Base-by-base conservation (phyloP, 2,113 vertebrate species). In the Eurypyga helias region DNA sequence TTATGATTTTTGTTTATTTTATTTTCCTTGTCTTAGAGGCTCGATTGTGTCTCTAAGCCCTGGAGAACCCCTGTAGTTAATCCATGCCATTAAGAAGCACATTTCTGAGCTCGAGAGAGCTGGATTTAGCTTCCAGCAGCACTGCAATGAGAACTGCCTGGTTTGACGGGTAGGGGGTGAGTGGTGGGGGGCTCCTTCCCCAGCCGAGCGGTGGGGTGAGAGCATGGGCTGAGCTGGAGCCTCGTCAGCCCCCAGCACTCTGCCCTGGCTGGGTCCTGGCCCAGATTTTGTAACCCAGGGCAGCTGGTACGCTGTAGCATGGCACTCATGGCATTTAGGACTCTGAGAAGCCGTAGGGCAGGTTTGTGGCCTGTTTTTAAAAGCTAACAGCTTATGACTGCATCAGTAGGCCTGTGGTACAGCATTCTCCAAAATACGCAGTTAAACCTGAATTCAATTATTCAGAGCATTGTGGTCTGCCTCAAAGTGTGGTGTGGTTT, bases 221-320 rank as follows among this genome's bases (percentile, higher is more conserved):
- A 51, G 48, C 0, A 0, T 3, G 3, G 64, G 48, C 33, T 72
- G 79, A 16, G 11, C 31, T 0, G 0, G 81, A 31, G 21, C 28
- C 1, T 1, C 6, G 6, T 31, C 41, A 43, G 43, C 31, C 25
- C 33, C 49, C 11, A 2, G 49, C 20, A 3, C 25, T n/a, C 46
- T 81, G 83, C 43, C 48, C 25, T 14, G 6, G 2, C 33, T 17
- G n/a, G 46, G 26, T 62, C n/a, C 65, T 57, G 26, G 43, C 48
- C 13, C 15, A 12, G 60, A n/a, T 58, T 28, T 33, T 1, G 0
- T 33, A 26, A 17, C 9, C 18, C 28, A 7, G 2, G 24, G 21
- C 15, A 17, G 17, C 18, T 57, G 45, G 41, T 36, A 6, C 10
- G 7, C 0, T 0, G n/a, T 21, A 61, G 25, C 0, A 0, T 57